Evolutionary conservation across 2,888 invertebrate species (phyloP).

Genomic region (Junonia oenone): DNA sequence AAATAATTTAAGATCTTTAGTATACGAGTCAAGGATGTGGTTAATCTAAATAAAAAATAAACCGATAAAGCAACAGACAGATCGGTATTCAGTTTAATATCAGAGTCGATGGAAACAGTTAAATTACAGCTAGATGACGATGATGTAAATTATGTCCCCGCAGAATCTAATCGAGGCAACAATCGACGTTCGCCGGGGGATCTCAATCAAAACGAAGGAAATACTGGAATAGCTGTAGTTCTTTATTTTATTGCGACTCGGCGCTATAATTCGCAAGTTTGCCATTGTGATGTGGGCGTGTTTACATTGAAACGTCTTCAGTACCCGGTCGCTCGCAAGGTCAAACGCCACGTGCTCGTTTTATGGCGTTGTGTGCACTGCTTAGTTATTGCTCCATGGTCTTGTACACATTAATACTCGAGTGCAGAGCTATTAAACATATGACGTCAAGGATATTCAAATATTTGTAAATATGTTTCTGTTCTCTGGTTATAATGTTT

Average conservation of each 20-base stretch:
- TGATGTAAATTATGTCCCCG: background rate
- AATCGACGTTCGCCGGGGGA: background rate
- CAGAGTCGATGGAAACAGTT: background rate
- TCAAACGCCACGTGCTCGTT: slow-evolving; percentile 55
- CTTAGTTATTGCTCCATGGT: slow-evolving; percentile 30
- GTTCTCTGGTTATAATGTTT: too few species aligned
- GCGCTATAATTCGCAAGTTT: background rate
- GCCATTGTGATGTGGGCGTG: slow-evolving; percentile 23
- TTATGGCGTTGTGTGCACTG: slow-evolving; percentile 29
- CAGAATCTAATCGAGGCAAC: background rate
- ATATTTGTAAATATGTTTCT: slow-evolving; percentile 17
- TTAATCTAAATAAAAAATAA: slow-evolving; percentile 10
- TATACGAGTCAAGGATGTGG: slow-evolving; percentile 16
- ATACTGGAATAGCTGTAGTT: background rate
- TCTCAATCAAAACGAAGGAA: background rate
- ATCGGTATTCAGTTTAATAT: background rate
- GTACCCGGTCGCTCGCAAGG: slow-evolving; percentile 46
- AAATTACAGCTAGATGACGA: background rate
- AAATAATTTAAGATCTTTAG: slow-evolving; percentile 7
- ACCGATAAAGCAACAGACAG: slow-evolving; percentile 13
- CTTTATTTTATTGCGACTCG: background rate
- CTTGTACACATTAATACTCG: slow-evolving; percentile 17
- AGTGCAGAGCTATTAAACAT: slow-evolving; percentile 19
- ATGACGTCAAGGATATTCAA: slow-evolving; percentile 21
- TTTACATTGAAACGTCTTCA: slow-evolving; percentile 36